Base-by-base conservation (phyloP, 1,140 invertebrate genomes). In the Halictus rubicundus region DNA sequence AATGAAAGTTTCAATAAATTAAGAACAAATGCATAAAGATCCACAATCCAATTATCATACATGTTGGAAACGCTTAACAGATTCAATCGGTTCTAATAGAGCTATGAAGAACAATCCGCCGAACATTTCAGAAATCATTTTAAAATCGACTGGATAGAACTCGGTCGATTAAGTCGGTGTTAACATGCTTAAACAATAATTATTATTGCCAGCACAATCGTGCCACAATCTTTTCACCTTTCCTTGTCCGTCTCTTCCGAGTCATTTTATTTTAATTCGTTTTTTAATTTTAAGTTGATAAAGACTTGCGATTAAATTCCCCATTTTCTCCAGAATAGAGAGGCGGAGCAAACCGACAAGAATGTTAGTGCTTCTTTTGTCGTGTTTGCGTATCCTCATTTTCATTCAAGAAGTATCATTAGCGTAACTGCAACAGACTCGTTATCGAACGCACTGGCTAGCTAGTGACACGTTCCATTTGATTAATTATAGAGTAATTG, bases 231-330 rank as follows among this genome's bases (percentile, higher is more conserved):
- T 37, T 32, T 1, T 12, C 6, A 21, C 42, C 21, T 39, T 3
- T 21, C 23, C 23, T 2, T 12, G 32, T 1, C 6, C 12, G 32
- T 23, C 7, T 23, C 19, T 23, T 39, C 23, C 25, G 39, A 12
- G 8, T 42, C 6, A 21, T n/a, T 49, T 49, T 12, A 23, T 54
- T 46, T 16, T 10, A 3, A 42, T 32, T 23, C 42, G 46, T 10
- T 19, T 2, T 49, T 46, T 46, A 12, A 12, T 10, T 46, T 46
- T 2, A 9, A 19, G 42, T 32, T 25, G 52, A 68, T 52, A 59
- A 64, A 76, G 39, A 74, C n/a, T 46, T 46, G 23, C 49, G 63
- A 66, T 37, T 10, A 21, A 27, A 66, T 37, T 46, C 64, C 1
- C 23, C 12, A 16, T 46, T 64, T 12, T 25, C 27, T 27, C 23